Evolutionary conservation across 1,140 invertebrate species (phyloP).

Genomic region (Sitophilus oryzae): DNA sequence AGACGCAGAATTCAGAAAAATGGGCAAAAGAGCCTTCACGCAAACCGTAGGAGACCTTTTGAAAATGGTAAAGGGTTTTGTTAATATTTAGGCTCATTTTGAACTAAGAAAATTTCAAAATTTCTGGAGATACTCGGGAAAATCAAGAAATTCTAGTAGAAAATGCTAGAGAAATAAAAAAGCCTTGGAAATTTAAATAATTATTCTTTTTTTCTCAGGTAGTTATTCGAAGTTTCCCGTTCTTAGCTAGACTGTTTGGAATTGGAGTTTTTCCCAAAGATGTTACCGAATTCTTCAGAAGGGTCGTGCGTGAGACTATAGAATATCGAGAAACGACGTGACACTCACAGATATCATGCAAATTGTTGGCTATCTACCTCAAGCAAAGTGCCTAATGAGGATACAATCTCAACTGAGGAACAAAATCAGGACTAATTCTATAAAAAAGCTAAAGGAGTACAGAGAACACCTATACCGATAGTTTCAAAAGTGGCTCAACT

Average conservation of each 20-base stretch:
- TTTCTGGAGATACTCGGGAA: neutral
- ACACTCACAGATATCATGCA: conserved; percentile 52
- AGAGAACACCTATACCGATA: no score
- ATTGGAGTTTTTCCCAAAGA: conserved; percentile 37
- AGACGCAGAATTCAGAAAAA: conserved; percentile 47
- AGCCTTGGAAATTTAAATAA: neutral
- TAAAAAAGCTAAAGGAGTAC: no score
- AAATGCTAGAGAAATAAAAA: conserved; percentile 1
- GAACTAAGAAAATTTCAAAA: neutral
- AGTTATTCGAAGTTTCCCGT: conserved; percentile 38
- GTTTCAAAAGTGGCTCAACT: no score
- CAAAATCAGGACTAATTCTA: conserved; percentile 4
- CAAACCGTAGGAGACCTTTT: conserved; percentile 37
- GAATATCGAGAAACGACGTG: conserved; percentile 48
- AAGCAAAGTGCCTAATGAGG: conserved; percentile 44
- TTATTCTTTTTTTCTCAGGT: conserved; percentile 36
- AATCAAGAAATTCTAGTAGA: neutral
- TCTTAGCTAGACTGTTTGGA: conserved; percentile 31
- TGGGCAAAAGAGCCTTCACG: conserved; percentile 44
- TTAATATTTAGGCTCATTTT: neutral
- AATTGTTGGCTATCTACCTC: conserved; percentile 51
- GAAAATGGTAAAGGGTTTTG: conserved; percentile 28
- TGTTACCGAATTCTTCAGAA: conserved; percentile 46
- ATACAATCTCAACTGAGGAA: conserved; percentile 18
- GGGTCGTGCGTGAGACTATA: conserved; percentile 51